phyloP scores from a whole-genome alignment of 2,888 invertebrate species.

The Leucophora obtusa region DNA sequence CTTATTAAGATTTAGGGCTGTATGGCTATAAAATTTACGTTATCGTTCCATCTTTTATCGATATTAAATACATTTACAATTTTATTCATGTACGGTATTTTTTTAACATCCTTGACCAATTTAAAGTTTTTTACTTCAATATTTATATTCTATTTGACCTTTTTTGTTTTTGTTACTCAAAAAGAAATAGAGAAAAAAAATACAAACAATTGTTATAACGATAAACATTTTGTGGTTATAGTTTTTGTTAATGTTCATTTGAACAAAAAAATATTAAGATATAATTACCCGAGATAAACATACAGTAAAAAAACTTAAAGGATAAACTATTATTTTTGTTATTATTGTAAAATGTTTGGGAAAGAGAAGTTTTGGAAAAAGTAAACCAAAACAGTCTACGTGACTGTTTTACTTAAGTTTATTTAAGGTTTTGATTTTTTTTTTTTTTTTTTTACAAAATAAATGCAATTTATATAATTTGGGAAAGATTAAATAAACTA shows the following conservation, averaged over 20 bases:
- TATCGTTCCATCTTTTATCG: no score
- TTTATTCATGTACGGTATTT: no score
- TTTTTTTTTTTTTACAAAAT: background rate
- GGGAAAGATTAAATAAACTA: background rate
- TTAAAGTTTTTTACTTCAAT: background rate
- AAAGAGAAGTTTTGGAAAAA: constrained; percentile 13
- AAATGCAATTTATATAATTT: constrained; percentile 1
- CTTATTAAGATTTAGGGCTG: no score
- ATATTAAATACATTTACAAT: no score
- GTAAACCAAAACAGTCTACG: constrained; percentile 47
- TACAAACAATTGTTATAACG: constrained; percentile 17
- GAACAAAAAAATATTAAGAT: constrained; percentile 39
- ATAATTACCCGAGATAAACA: constrained; percentile 57
- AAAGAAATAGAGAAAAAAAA: background rate
- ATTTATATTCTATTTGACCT: constrained; percentile 3
- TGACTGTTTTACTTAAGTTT: constrained; percentile 37
- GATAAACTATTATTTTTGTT: constrained; percentile 38
- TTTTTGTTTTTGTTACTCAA: background rate
- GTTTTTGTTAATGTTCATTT: constrained; percentile 11
- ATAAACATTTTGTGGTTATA: constrained; percentile 34
- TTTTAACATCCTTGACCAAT: background rate
- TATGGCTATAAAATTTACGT: no score
- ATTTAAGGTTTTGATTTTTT: constrained; percentile 13
- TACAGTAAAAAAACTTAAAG: background rate
- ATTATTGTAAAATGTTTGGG: constrained; percentile 30